Evolutionary conservation across 2,113 vertebrate genomes (phyloP).

Genomic region (Anguilla rostrata): DNA sequence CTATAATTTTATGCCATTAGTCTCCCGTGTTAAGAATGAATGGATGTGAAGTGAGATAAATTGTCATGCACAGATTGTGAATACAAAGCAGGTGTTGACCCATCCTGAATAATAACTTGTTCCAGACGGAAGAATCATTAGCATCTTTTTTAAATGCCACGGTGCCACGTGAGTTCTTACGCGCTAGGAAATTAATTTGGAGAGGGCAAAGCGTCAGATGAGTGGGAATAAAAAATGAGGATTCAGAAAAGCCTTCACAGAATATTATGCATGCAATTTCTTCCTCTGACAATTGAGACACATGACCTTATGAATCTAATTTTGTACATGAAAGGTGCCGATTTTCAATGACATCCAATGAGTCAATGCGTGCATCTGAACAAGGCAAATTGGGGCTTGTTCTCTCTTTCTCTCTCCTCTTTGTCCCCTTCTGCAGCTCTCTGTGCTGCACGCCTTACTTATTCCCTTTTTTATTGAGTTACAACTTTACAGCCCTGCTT

Average conservation of each 20-base stretch:
- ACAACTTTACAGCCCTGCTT: not conserved
- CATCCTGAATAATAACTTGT: conserved; percentile 11
- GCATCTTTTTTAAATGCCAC: conserved; percentile 37
- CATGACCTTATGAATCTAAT: conserved; percentile 40
- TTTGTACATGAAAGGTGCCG: conserved; percentile 35
- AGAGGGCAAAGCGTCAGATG: conserved; percentile 61
- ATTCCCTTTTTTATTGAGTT: not conserved
- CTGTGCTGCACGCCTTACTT: not conserved
- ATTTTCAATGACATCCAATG: conserved; percentile 29
- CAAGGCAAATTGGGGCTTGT: conserved; percentile 21
- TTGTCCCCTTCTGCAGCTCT: not conserved
- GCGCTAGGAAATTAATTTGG: conserved; percentile 58
- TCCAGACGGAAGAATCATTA: conserved; percentile 22
- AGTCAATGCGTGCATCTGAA: conserved; percentile 21
- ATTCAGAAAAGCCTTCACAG: conserved; percentile 33
- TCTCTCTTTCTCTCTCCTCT: conserved; percentile 6
- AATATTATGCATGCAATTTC: conserved; percentile 28
- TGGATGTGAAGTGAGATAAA: conserved; percentile 13
- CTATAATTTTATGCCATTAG: conserved; percentile 6
- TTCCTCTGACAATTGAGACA: conserved; percentile 30
- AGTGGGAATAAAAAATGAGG: conserved; percentile 47
- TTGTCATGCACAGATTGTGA: conserved; percentile 4
- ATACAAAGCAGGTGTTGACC: conserved; percentile 13
- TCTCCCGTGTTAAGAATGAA: conserved; percentile 4
- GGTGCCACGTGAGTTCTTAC: conserved; percentile 30